phyloP scores from a whole-genome alignment of 2,797 vertebrate species.

The Phyllotis vaccarum region DNA sequence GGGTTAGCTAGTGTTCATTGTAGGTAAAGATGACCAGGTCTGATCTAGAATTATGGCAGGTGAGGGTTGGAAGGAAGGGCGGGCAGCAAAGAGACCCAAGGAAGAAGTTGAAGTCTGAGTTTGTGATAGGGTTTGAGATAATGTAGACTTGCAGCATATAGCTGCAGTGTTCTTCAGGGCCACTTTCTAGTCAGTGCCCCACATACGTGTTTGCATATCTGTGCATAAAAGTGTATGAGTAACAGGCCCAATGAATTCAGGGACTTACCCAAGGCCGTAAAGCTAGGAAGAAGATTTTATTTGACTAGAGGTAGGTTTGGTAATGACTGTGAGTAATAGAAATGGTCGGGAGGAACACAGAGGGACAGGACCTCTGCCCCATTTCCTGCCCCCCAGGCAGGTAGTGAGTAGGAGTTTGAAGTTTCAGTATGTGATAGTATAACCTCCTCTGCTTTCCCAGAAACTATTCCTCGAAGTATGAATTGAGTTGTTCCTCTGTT shows the following conservation, averaged over 20 bases:
- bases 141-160: background rate
- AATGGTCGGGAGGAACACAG: conserved; percentile 32
- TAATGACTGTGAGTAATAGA: conserved; percentile 29
- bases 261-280: conserved; percentile 65
- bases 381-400: conserved; percentile 67
- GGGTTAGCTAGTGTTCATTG: background rate
- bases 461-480: conserved; percentile 82
- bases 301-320: conserved; percentile 63
- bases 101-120: background rate
- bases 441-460: conserved; percentile 81
- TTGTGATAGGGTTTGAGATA: background rate
- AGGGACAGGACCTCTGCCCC: conserved; percentile 68
- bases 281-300: conserved; percentile 69
- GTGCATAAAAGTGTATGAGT: background rate
- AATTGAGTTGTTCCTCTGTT: conserved; percentile 74
- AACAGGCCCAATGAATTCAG: background rate
- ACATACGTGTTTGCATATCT: background rate
- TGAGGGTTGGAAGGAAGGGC: background rate
- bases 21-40: background rate
- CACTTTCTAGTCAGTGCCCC: background rate
- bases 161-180: background rate
- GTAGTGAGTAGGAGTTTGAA: conserved; percentile 76
- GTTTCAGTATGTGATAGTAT: conserved; percentile 81
- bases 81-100: background rate
- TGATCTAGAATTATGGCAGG: background rate